Base-by-base conservation (phyloP, 92 coral and sea anemone species). In the Scolanthus callimorphus region DNA sequence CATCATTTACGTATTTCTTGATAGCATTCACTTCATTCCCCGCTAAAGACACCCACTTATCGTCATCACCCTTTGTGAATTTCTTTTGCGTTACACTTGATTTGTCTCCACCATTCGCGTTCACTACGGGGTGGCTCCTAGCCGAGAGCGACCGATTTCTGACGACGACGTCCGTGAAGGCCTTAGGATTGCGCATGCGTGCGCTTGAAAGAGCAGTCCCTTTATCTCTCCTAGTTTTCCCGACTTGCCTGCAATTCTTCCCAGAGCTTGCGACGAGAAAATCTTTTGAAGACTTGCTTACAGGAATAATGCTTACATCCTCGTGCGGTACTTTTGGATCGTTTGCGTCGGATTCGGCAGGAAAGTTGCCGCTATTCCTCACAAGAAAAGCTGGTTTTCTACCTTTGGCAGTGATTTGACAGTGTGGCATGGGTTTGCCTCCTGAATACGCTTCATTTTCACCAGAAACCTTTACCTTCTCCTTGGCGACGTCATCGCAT, bases 111-210 rank as follows among this genome's bases (percentile, higher is more conserved):
- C n/a, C n/a, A n/a, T n/a, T n/a, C n/a, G n/a, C n/a, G n/a, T n/a
- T n/a, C n/a, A n/a, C n/a, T n/a, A n/a, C n/a, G n/a, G n/a, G n/a
- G n/a, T n/a, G n/a, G n/a, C n/a, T n/a, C n/a, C n/a, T n/a, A n/a
- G n/a, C n/a, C 41, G 41, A 34, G 41, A 6, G 6, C 6, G 8
- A 6, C 11, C 22, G 23, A 4, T 9, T 9, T 19, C 52, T 46
- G 23, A 20, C 52, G 17, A 46, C 52, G 4, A 46, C 52, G 52
- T 46, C 52, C 11, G 52, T 46, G 52, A 6, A 46, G 12, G 22
- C 23, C 52, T 46, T 46, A 4, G 11, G 4, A 6, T 21, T 46
- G 6, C 4, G 8, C 4, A 9, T 21, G 11, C 52, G 12, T 21
- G 52, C 52, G 22, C 52, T 46, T 20, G 52, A 9, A 6, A 46